Base-by-base conservation (phyloP, 2,797 vertebrate genomes). In the Ctenochaetus hawaiiensis region DNA sequence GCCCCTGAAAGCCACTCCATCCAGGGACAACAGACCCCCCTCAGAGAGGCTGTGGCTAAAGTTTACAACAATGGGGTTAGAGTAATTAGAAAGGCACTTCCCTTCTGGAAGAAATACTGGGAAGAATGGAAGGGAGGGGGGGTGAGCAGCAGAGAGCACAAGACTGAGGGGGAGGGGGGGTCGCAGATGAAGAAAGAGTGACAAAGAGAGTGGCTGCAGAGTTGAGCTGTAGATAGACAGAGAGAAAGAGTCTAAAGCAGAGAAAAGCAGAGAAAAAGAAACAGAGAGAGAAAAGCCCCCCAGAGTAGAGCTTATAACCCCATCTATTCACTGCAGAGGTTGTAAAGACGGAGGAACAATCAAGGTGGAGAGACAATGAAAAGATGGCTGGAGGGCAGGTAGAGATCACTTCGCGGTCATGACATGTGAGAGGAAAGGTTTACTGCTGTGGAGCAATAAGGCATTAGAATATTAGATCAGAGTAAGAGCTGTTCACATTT, bases 1-100 rank as follows among this genome's bases (percentile, higher is more conserved):
- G 71, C 39, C 75, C 76, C 87, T 89, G 65, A 89, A 90, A 89
- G 85, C 84, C 77, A 68, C 83, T 88, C 82, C 70, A 87, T 82
- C 75, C 85, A 82, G 75, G 86, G 67, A 91, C 86, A 90, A 78
- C 88, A 89, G 75, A 85, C 87, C 87, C 84, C 89, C 86, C 82
- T 84, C 82, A 37, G 78, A 90, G 88, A 66, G 65, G 70, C 78
- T 54, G 49, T 44, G 47, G 91, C 84, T 90, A 82, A 90, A 93
- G 87, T 90, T 92, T 88, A 89, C 89, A 90, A 93, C 91, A 94
- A 94, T 89, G 80, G 88, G 80, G 72, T 81, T 48, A 60, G 80
- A 88, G 92, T 93, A 92, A 94, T 93, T 93, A 93, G 87, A 82
- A 82, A 83, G 77, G 74, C 82, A 78, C 78, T 88, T 75, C 81